Evolutionary conservation across 1,140 invertebrate species (phyloP).

Genomic region (Cryptotermes secundus): DNA sequence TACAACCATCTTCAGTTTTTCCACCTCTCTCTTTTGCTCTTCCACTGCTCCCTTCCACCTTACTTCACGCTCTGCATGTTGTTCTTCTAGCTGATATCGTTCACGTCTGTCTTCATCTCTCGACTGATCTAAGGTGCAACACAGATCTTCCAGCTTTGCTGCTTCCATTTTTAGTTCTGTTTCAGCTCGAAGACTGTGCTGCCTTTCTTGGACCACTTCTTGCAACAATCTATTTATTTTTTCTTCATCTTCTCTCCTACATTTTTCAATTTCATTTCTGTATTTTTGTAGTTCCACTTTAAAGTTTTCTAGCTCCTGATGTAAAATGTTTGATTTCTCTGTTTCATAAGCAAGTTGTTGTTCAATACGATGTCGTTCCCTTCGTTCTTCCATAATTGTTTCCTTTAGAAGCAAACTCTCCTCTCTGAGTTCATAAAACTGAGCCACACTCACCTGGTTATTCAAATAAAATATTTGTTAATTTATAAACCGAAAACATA

Average conservation of each 20-base stretch:
- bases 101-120: neutral
- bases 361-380: neutral
- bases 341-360: neutral
- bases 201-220: neutral
- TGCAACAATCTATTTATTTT: neutral
- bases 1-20: neutral
- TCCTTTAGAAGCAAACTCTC: neutral
- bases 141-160: neutral
- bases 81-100: neutral
- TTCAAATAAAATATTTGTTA: neutral
- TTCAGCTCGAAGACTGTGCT: neutral
- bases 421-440: neutral
- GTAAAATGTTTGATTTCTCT: neutral
- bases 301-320: neutral
- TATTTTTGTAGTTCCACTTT: neutral
- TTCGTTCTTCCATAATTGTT: neutral
- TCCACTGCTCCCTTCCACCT: neutral
- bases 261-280: neutral
- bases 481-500: no score
- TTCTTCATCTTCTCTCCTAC: neutral
- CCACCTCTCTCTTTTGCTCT: neutral
- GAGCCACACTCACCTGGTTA: neutral
- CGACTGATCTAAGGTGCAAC: neutral
- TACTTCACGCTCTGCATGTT: neutral
- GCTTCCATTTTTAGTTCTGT: slow-evolving; percentile 1